phyloP scores from a whole-genome alignment of 2,797 vertebrate species.

The Hybognathus amarus region DNA sequence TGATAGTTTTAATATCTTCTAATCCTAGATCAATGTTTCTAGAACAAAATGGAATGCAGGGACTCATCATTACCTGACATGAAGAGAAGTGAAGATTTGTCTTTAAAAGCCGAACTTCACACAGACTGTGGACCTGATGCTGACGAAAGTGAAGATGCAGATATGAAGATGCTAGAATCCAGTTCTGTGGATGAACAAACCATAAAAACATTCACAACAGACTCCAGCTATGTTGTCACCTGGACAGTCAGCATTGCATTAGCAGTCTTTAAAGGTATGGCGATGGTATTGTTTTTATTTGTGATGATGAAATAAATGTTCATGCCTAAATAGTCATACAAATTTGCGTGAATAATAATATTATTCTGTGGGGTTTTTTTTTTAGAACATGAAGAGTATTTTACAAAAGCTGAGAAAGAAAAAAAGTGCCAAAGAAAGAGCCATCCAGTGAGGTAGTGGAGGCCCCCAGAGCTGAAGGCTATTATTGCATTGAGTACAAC shows the following conservation, averaged over 20 bases:
- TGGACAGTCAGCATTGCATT: conserved; percentile 70
- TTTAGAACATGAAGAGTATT: conserved; percentile 57
- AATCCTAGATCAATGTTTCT: neutral
- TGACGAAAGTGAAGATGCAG: conserved; percentile 22
- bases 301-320: neutral
- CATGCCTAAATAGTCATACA: neutral
- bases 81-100: neutral
- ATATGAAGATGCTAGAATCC: conserved; percentile 41
- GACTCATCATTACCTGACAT: neutral
- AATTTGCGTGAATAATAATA: neutral
- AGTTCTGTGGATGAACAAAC: conserved; percentile 40
- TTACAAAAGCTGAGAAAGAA: conserved; percentile 50
- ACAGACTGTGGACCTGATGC: conserved; percentile 17
- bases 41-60: conserved; percentile 16
- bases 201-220: conserved; percentile 40
- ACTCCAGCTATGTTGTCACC: conserved; percentile 62
- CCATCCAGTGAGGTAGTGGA: conserved; percentile 10
- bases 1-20: neutral
- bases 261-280: conserved; percentile 69
- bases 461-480: conserved; percentile 65
- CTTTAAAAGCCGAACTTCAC: neutral
- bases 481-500: conserved; percentile 82
- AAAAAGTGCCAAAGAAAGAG: conserved; percentile 42
- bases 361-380: conserved; percentile 25
- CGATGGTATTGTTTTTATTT: neutral